Conservation (phyloP, 2,797 vertebrate genomes). For the Cyclura pinguis region DNA sequence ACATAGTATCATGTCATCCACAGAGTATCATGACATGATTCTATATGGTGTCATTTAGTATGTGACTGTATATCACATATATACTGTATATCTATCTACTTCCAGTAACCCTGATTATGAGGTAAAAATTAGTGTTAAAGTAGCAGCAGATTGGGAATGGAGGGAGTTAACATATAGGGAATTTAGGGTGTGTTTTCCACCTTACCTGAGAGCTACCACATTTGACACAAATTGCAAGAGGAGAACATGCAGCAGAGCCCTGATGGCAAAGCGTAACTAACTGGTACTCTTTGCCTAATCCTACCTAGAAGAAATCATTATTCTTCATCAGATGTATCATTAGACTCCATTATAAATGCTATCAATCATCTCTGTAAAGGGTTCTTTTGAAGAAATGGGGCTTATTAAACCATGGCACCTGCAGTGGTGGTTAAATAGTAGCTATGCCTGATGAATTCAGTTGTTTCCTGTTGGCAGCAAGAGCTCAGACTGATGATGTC, state of each 20-base stretch:
- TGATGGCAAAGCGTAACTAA: not conserved
- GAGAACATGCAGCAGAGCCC: not conserved
- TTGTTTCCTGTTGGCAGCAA: not conserved
- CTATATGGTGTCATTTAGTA: not conserved
- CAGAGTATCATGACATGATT: not conserved
- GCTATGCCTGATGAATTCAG: not conserved
- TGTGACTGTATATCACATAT: not conserved
- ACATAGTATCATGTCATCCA: no score
- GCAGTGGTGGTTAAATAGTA: not conserved
- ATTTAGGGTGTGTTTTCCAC: not conserved
- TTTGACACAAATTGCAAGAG: not conserved
- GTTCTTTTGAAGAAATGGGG: not conserved
- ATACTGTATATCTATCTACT: not conserved
- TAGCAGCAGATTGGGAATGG: not conserved
- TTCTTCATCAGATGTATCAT: slow-evolving; percentile 9
- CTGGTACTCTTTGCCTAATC: not conserved
- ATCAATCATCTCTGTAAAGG: slow-evolving; percentile 12
- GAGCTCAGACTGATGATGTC: not conserved
- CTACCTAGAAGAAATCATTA: not conserved
- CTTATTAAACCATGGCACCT: not conserved
- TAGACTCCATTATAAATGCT: slow-evolving; percentile 21
- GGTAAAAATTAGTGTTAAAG: no score
- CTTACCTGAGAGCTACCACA: not conserved
- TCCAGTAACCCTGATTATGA: not conserved
- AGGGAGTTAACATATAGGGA: not conserved